Evolutionary conservation across 2,113 vertebrate genomes (phyloP).

Genomic region (Cebidichthys violaceus): DNA sequence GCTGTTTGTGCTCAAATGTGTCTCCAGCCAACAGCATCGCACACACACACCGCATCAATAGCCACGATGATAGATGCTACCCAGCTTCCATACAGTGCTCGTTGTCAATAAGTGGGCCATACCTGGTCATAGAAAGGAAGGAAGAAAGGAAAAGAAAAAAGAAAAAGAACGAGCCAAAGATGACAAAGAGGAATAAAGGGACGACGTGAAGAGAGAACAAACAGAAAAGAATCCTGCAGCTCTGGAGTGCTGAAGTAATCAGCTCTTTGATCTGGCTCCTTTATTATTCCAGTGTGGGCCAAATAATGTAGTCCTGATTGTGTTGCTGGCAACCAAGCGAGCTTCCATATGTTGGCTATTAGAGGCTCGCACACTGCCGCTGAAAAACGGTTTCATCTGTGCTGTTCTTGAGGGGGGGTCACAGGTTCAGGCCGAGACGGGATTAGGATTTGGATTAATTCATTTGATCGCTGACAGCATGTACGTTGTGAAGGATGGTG

Average conservation of each 20-base stretch:
- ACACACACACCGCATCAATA: conserved; percentile 6
- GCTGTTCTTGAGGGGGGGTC: conserved; percentile 3
- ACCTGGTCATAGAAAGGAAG: conserved; percentile 16
- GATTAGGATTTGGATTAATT: conserved; percentile 4
- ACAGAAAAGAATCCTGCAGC: conserved; percentile 63
- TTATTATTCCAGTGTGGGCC: conserved; percentile 83
- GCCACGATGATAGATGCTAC: conserved; percentile 23
- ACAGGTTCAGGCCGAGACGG: conserved; percentile 15
- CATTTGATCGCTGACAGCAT: neutral
- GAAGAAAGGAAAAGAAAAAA: neutral
- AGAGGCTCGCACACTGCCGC: conserved; percentile 65
- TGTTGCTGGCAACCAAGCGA: conserved; percentile 73
- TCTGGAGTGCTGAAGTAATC: conserved; percentile 78
- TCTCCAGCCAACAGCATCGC: conserved; percentile 19
- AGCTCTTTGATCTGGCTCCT: conserved; percentile 82
- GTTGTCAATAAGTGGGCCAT: conserved; percentile 8
- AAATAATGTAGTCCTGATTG: conserved; percentile 83
- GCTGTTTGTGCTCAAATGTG: conserved; percentile 48
- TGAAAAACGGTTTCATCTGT: conserved; percentile 34
- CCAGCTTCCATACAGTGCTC: conserved; percentile 31
- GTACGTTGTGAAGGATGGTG: neutral
- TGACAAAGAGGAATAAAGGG: conserved; percentile 67
- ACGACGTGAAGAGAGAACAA: conserved; percentile 67
- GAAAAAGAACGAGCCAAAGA: conserved; percentile 39
- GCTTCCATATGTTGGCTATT: conserved; percentile 84